Base-by-base conservation (phyloP, 1,140 invertebrate species). In the Camponotus pennsylvanicus region DNA sequence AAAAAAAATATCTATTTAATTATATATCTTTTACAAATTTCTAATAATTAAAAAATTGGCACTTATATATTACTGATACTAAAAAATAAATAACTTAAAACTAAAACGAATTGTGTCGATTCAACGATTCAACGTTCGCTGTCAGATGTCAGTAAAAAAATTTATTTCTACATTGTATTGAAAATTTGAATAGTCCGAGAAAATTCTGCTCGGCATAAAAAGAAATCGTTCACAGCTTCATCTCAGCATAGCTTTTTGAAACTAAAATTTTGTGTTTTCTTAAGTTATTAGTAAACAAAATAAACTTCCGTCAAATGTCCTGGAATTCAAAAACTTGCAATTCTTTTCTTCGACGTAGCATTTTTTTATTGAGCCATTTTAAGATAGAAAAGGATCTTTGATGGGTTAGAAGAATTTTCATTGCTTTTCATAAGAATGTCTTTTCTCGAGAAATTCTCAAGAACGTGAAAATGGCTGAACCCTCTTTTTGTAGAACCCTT, bases 401-500 rank as follows among this genome's bases (percentile, higher is more conserved):
- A 69, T 45, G 40, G 45, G 15, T 13, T 18, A 13, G 1, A 9
- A 13, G 21, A 49, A 61, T 45, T 45, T 71, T 34, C 27, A 34
- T 42, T 21, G 42, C 18, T 27, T 49, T 15, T 18, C 27, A 18
- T 34, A 18, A 34, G 6, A 69, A 69, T 2, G 27, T 45, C 8
- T 3, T 61, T 42, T 49, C 11, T n/a, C 11, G 13, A 75, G 8
- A 66, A 84, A 69, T 84, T 27, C 27, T 27, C 27, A 1, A 27
- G 27, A 75, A 37, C 3, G 1, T 13, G 45, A 34, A 42, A 79
- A 64, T 52, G 8, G 18, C 13, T 15, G 15, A 52, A 18, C 15
- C 49, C 40, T 59, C 42, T 79, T 80, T 78, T 69, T 59, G 75
- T 69, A 9, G 70, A 79, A 61, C 37, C 49, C 40, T 21, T 52